Base-by-base conservation (phyloP, 2,113 vertebrate species). In the Laticauda laticaudata region DNA sequence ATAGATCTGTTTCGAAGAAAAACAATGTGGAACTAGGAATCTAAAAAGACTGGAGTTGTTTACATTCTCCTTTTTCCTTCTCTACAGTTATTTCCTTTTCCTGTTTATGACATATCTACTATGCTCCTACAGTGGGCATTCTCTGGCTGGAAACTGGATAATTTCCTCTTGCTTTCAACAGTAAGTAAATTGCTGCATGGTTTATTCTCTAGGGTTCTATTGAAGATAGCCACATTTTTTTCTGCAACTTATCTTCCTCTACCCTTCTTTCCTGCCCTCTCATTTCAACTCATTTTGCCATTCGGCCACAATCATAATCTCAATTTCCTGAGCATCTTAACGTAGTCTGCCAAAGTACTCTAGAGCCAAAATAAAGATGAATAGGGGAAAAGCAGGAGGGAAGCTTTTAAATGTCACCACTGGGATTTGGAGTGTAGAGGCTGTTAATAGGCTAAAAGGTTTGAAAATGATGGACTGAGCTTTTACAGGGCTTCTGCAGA, bases 271-370 rank as follows among this genome's bases (percentile, higher is more conserved):
- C 53, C 88, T 29, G 4, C n/a, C 23, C 12, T 59, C 26, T 1
- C 26, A 5, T 53, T 92, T 61, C 10, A 29, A n/a, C 11, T 34
- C n/a, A n/a, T 43, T 29, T 69, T 24, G 39, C 43, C 59, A n/a
- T 43, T 92, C n/a, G 1, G 7, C 59, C 6, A n/a, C 64, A 48
- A 56, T 92, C 88, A 89, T 81, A 85, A 20, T 26, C 87, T 57
- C 87, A 1, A n/a, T 89, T 92, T 92, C 87, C 87, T 75, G 92
- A 92, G 81, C 48, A 57, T 88, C 87, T 89, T 89, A 81, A 85
- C 18, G 48, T 57, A 43, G 12, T 57, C 20, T 48, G 92, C 24
- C 54, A 85, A 26, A 90, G 21, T 4, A 90, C 56, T 69, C 39
- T 85, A 45, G 53, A 92, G 92, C 69, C 92, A 11, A 34, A 92